Evolutionary conservation across 2,888 invertebrate species (phyloP).

Genomic region (Barypeithes pellucidus): DNA sequence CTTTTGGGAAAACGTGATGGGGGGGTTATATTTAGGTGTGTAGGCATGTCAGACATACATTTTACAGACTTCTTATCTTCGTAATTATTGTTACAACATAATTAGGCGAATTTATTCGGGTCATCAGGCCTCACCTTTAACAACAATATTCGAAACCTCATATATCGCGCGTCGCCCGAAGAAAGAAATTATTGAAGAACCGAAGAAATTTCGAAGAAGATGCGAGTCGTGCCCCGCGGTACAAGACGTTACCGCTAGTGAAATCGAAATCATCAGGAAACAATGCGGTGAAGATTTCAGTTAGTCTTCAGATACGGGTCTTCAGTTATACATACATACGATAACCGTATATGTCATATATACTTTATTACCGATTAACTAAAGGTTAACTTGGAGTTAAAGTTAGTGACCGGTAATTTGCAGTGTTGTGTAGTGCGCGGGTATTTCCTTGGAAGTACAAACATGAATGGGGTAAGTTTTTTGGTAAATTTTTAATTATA

Average conservation of each 20-base stretch:
- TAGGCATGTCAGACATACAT: no score
- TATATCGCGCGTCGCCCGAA: conserved; percentile 17
- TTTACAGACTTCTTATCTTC: background rate
- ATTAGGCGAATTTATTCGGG: conserved; percentile 26
- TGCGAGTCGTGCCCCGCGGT: conserved; percentile 1
- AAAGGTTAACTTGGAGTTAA: background rate
- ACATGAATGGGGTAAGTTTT: conserved; percentile 16
- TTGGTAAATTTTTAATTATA: background rate
- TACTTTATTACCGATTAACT: conserved; percentile 14
- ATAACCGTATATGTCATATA: background rate
- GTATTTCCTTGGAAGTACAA: background rate
- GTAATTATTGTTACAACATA: background rate
- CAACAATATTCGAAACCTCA: background rate
- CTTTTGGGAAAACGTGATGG: no score
- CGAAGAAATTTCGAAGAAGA: conserved; percentile 27
- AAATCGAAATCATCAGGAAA: conserved; percentile 41
- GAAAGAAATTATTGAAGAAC: conserved; percentile 16
- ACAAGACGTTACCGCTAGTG: conserved; percentile 19
- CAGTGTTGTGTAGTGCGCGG: background rate
- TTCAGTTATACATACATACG: conserved; percentile 10
- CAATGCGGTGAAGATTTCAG: conserved; percentile 15
- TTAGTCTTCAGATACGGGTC: conserved; percentile 22
- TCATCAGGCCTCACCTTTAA: conserved; percentile 33
- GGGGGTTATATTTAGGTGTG: no score
- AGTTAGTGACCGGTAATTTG: background rate